Base-by-base conservation (phyloP, 2,113 vertebrate genomes). In the Sclerurus mexicanus region DNA sequence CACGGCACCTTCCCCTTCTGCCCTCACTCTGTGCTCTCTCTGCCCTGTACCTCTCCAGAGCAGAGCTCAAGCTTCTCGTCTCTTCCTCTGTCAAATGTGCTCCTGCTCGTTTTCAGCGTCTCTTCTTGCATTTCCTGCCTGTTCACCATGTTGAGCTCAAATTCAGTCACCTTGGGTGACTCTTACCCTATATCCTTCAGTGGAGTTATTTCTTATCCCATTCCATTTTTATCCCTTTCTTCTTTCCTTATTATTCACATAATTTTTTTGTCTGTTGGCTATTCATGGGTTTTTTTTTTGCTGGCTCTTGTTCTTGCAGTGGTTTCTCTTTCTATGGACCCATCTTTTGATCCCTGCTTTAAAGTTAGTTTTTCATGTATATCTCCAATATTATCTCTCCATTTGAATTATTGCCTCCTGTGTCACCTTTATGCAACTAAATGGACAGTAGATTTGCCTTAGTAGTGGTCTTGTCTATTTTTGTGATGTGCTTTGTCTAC, bases 61-160 rank as follows among this genome's bases (percentile, higher is more conserved):
- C 75, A 20, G 9, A 58, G 47, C 81, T 53, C 69, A 42, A 6
- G 55, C 7, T 6, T 56, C 52, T 55, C 20, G 44, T 11, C n/a
- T 74, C 42, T 84, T 33, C n/a, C n/a, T 3, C 2, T 1, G 4
- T 13, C 6, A 4, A 37, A 14, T 7, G 27, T 2, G 1, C 37
- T 85, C 4, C 44, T 75, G 21, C 50, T 87, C 1, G 0, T n/a
- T 67, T 63, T 50, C 3, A 14, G 67, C 13, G 17, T 78, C 25
- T 60, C 33, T 22, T 8, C 50, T 66, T 81, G 50, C 2, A 14
- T 80, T 77, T 90, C 35, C 49, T 93, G 42, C 71, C 31, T 52
- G 9, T n/a, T 83, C 22, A n/a, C 55, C 44, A 8, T 3, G 2
- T 6, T 37, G 16, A 46, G 47, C 63, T 88, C 23, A 14, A 49